Evolutionary conservation across 2,888 invertebrate genomes (phyloP).

Genomic region (Artemia sinica): DNA sequence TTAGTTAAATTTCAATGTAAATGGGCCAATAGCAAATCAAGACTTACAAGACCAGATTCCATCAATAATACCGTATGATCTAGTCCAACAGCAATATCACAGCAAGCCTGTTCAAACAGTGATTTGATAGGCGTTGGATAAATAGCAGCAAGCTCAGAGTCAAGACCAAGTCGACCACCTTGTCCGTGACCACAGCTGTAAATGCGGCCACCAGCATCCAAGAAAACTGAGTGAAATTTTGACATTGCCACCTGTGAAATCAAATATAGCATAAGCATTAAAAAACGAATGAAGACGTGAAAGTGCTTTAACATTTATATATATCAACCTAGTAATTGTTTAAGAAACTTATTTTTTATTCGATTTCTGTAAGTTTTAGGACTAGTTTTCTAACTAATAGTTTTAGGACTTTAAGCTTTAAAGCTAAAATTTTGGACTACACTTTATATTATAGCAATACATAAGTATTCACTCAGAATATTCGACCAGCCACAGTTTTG

Average conservation of each 20-base stretch:
- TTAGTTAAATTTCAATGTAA: not conserved
- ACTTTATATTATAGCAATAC: no score
- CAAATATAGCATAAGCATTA: constrained; percentile 17
- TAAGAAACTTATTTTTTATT: no score
- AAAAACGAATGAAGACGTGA: no score
- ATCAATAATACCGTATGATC: constrained; percentile 50
- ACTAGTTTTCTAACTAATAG: no score
- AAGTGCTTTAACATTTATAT: no score
- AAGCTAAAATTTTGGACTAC: no score
- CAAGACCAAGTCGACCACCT: constrained; percentile 54
- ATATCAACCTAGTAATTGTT: no score
- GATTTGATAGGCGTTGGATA: constrained; percentile 36
- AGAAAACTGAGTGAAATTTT: constrained; percentile 57
- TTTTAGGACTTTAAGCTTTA: no score
- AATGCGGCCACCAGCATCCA: constrained; percentile 40
- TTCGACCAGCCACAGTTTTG: no score
- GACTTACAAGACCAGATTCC: constrained; percentile 43
- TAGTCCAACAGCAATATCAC: constrained; percentile 40
- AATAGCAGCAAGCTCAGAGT: constrained; percentile 41
- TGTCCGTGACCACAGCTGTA: constrained; percentile 66
- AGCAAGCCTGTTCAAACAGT: constrained; percentile 32
- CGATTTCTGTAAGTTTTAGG: no score
- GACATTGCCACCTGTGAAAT: constrained; percentile 45
- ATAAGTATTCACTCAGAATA: no score
- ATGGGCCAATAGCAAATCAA: not conserved